Percentiles rank a stretch among this genome's conserved stretches.
phyloP scores from a whole-genome alignment of 2,888 invertebrate genomes.

The Coremacera marginata region DNA sequence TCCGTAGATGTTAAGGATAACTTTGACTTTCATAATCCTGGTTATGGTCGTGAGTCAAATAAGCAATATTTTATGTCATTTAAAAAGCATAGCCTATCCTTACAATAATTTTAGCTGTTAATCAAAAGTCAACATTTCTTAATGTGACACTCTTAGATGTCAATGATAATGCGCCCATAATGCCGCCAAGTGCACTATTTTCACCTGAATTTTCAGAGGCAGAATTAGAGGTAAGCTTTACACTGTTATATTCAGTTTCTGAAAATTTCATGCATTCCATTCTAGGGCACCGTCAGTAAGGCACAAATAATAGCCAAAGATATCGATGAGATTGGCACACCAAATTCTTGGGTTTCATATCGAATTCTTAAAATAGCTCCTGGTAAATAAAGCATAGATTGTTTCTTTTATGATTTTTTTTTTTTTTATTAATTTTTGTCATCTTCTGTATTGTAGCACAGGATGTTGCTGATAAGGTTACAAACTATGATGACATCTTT shows the following conservation, averaged over 20 bases:
- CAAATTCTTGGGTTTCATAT: slow-evolving; percentile 73
- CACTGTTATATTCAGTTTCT: not conserved
- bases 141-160: slow-evolving; percentile 71
- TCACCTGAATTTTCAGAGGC: slow-evolving; percentile 55
- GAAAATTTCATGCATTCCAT: not conserved
- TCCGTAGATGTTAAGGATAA: slow-evolving; percentile 72
- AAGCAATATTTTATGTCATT: too few species aligned
- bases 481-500: slow-evolving; percentile 60
- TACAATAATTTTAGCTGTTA: slow-evolving; percentile 48
- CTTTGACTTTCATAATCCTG: slow-evolving; percentile 48
- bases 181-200: slow-evolving; percentile 62
- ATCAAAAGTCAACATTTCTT: slow-evolving; percentile 63
- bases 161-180: slow-evolving; percentile 74
- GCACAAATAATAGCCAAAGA: slow-evolving; percentile 70
- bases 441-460: slow-evolving; percentile 44
- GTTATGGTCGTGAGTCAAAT: slow-evolving; percentile 45
- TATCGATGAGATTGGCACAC: slow-evolving; percentile 71
- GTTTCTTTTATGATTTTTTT: not conserved
- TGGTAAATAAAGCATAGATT: slow-evolving; percentile 44
- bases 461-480: slow-evolving; percentile 46
- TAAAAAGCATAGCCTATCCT: not conserved
- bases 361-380: slow-evolving; percentile 66
- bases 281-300: slow-evolving; percentile 43
- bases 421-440: not conserved
- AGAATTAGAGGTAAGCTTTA: slow-evolving; percentile 45